Evolutionary conservation across 2,888 invertebrate species (phyloP).

Genomic region (Eudiplozoon nipponicum): DNA sequence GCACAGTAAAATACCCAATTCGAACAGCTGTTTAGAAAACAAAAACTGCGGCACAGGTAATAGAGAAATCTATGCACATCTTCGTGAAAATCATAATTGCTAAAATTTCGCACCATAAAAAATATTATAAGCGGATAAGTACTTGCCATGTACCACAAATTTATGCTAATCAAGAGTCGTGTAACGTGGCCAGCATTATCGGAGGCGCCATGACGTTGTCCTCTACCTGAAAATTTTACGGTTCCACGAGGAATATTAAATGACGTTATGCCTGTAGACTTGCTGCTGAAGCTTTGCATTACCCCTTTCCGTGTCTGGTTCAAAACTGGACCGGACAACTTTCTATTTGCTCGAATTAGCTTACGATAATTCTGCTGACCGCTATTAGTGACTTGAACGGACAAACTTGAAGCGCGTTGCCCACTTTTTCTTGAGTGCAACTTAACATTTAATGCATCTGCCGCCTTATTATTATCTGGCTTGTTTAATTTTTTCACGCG

Average conservation of each 20-base stretch:
- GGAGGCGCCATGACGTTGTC: conserved; percentile 13
- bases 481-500: no score
- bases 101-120: conserved; percentile 15
- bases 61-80: conserved; percentile 15
- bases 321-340: no score
- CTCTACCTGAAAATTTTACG: no score
- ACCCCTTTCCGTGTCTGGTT: not conserved
- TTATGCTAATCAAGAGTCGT: conserved; percentile 10
- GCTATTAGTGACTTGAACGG: no score
- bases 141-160: conserved; percentile 15
- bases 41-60: conserved; percentile 15
- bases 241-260: no score
- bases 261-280: not conserved
- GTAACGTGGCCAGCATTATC: conserved; percentile 15
- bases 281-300: not conserved
- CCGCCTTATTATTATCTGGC: no score
- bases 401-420: no score
- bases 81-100: conserved; percentile 5
- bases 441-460: no score
- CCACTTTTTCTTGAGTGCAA: no score
- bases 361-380: no score
- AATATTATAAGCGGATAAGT: conserved; percentile 15
- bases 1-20: conserved; percentile 16
- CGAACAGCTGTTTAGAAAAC: conserved; percentile 13
- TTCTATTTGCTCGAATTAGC: no score